Percentiles rank a stretch among this genome's conserved stretches.
Evolutionary conservation across 2,797 vertebrate genomes (phyloP).

Genomic region (Tamandua tetradactyla): DNA sequence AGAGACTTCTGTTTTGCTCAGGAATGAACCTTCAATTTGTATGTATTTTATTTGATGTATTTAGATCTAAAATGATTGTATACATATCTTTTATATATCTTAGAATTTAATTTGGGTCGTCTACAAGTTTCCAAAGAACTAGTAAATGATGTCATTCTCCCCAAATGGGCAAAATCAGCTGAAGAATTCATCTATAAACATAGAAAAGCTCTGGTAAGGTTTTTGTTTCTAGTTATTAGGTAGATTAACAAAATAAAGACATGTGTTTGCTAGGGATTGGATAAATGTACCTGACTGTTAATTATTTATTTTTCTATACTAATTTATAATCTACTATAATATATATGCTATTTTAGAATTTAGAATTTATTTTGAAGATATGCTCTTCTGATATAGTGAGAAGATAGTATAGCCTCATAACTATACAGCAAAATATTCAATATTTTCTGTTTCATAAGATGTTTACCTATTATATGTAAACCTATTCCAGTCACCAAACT

Average conservation of each 20-base stretch:
- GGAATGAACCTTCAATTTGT: background rate
- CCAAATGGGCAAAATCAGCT: constrained; percentile 95
- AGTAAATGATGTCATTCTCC: constrained; percentile 94
- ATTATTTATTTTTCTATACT: constrained; percentile 54
- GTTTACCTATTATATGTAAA: background rate
- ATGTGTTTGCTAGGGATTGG: constrained; percentile 40
- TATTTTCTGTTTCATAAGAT: background rate
- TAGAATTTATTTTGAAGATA: constrained; percentile 45
- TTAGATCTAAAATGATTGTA: constrained; percentile 54
- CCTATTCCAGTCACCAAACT: background rate
- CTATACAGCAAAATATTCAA: background rate
- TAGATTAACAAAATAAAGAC: constrained; percentile 3
- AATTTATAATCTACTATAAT: constrained; percentile 7
- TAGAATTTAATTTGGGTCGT: constrained; percentile 95
- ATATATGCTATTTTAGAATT: background rate
- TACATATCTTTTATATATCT: constrained; percentile 60
- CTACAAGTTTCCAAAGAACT: constrained; percentile 95
- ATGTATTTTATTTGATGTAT: constrained; percentile 52
- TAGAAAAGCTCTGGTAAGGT: constrained; percentile 96
- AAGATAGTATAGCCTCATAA: background rate
- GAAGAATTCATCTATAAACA: constrained; percentile 99
- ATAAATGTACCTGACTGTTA: constrained; percentile 16
- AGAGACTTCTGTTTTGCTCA: background rate
- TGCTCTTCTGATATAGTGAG: background rate
- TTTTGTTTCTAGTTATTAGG: background rate